Conservation (phyloP, 1,140 invertebrate genomes). For the Babylonia areolata region DNA sequence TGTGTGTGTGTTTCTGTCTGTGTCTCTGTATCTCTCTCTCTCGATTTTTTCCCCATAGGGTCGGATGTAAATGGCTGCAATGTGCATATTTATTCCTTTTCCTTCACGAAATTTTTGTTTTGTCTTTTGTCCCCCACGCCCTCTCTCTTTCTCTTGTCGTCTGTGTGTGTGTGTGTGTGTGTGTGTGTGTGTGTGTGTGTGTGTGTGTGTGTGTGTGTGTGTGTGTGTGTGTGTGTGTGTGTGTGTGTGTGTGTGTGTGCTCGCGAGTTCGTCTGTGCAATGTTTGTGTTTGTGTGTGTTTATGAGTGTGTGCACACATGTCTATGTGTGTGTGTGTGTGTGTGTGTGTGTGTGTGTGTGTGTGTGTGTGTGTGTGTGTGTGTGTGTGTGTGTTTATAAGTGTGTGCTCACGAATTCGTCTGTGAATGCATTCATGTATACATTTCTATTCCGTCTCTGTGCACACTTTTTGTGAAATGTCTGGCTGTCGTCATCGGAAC, state of each 20-base stretch:
- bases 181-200: conserved; percentile 3
- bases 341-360: not conserved
- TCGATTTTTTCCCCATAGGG: too few species aligned
- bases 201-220: conserved; percentile 3
- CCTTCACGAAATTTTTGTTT: not conserved
- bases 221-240: conserved; percentile 3
- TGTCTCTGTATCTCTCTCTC: too few species aligned
- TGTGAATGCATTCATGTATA: not conserved
- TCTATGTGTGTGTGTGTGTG: not conserved
- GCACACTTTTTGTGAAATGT: not conserved
- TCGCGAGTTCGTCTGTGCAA: not conserved
- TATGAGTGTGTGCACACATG: not conserved
- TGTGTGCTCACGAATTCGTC: too few species aligned
- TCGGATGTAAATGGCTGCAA: not conserved
- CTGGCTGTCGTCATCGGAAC: too few species aligned
- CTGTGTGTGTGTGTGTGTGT: conserved; percentile 3
- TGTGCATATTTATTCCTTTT: not conserved
- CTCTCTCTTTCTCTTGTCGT: too few species aligned
- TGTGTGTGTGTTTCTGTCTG: too few species aligned
- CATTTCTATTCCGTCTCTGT: not conserved
- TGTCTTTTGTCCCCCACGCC: too few species aligned
- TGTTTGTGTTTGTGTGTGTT: too few species aligned
- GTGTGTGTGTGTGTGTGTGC: not conserved
- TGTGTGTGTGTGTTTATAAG: too few species aligned
- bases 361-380: conserved; percentile 3